Evolutionary conservation across 2,797 vertebrate species (phyloP).

Genomic region (Sitta carolinensis): DNA sequence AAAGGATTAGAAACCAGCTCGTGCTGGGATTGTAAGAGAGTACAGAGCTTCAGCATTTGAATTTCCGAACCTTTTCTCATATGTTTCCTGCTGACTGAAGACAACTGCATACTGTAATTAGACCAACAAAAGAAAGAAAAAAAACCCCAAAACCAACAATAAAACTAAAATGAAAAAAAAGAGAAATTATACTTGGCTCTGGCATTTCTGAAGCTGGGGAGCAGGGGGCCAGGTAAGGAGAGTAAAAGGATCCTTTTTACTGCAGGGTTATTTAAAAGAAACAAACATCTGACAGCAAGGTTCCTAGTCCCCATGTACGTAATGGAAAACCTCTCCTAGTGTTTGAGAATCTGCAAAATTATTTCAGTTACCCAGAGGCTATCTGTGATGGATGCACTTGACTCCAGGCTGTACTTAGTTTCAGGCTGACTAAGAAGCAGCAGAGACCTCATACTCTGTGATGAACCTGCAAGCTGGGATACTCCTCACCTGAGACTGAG

Average conservation of each 20-base stretch:
- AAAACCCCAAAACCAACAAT: neutral
- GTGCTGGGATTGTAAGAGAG: neutral
- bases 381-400: neutral
- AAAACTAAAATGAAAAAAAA: neutral
- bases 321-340: neutral
- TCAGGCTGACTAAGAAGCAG: neutral
- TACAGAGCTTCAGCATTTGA: neutral
- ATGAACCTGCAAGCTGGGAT: neutral
- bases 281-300: neutral
- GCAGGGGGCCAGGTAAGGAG: neutral
- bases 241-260: neutral
- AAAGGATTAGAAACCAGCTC: conserved; percentile 7
- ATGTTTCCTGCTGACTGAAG: neutral
- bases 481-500: neutral
- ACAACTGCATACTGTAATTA: neutral
- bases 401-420: neutral
- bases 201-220: neutral
- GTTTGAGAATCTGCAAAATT: neutral
- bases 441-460: neutral
- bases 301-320: neutral
- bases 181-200: neutral
- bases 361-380: neutral
- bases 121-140: neutral
- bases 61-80: neutral
- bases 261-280: neutral